A percentile compares a stretch with the other conserved stretches of the same genome.
phyloP scores from a whole-genome alignment of 1,140 invertebrate species.

The Papilio polytes region DNA sequence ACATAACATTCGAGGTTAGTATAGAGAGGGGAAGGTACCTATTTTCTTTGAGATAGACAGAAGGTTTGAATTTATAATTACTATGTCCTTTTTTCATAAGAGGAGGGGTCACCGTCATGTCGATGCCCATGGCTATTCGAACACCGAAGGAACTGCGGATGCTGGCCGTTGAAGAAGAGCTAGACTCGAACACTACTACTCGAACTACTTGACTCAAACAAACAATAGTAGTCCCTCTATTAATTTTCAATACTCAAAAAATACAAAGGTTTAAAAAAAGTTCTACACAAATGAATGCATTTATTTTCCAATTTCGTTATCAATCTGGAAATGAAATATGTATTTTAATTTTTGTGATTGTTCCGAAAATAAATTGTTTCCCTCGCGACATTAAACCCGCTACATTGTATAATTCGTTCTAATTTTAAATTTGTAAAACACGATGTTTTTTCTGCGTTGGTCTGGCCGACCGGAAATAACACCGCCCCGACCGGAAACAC shows the following conservation, averaged over 20 bases:
- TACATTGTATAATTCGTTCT: constrained; percentile 27
- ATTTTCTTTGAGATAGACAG: neutral
- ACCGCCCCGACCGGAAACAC: constrained; percentile 38
- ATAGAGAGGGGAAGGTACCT: neutral
- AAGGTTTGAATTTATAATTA: neutral
- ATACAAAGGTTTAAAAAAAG: neutral
- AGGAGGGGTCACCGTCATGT: too few species aligned
- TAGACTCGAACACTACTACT: too few species aligned
- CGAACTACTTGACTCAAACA: too few species aligned
- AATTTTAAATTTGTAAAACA: constrained; percentile 38
- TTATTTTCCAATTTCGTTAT: neutral
- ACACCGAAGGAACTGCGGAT: too few species aligned
- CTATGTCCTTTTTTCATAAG: neutral
- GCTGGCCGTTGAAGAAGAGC: too few species aligned
- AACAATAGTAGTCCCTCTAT: too few species aligned
- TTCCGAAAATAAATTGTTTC: constrained; percentile 4
- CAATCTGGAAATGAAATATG: neutral
- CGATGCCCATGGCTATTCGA: too few species aligned
- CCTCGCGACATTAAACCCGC: constrained; percentile 15
- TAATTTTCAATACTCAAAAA: neutral
- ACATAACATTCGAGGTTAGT: constrained; percentile 1
- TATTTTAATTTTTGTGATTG: neutral
- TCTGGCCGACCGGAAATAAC: constrained; percentile 38
- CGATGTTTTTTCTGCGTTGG: constrained; percentile 32
- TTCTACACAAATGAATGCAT: neutral